Conservation (phyloP, 2,888 invertebrate species). For the Caenorhabditis sp. region DNA sequence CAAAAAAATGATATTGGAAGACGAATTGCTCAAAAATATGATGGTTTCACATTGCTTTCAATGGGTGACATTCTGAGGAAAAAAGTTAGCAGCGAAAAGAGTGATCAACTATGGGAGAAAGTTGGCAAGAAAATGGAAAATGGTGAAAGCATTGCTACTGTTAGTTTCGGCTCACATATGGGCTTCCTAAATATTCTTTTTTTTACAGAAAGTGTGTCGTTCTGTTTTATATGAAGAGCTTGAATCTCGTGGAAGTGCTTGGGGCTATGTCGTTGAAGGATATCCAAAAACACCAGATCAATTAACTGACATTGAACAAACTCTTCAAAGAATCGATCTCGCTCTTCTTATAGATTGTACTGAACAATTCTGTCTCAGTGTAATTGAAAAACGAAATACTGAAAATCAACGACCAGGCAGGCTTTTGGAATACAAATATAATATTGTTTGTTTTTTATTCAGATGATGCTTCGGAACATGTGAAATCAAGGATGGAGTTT, state of each 20-base stretch:
- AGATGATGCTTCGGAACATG: constrained; percentile 87
- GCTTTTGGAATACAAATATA: not conserved
- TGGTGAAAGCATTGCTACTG: constrained; percentile 53
- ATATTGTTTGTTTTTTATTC: no score
- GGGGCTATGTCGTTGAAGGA: constrained; percentile 74
- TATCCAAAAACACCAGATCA: constrained; percentile 73
- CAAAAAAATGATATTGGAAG: constrained; percentile 63
- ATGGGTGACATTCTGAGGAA: constrained; percentile 72
- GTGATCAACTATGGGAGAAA: constrained; percentile 66
- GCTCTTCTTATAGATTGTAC: constrained; percentile 89
- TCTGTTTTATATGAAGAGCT: constrained; percentile 71
- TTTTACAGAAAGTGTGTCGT: constrained; percentile 72
- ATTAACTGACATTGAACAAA: constrained; percentile 33
- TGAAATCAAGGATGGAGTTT: constrained; percentile 83
- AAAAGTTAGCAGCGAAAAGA: constrained; percentile 60
- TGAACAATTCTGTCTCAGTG: constrained; percentile 76
- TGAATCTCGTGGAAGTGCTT: constrained; percentile 59
- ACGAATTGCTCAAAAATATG: constrained; percentile 68
- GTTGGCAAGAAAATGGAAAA: constrained; percentile 69
- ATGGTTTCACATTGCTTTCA: constrained; percentile 58
- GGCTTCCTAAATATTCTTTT: not conserved
- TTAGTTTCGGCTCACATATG: not conserved
- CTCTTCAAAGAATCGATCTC: constrained; percentile 76
- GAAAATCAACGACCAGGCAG: constrained; percentile 26
- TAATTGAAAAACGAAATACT: constrained; percentile 37